Conservation (phyloP, 2,888 invertebrate genomes). For the Hartigia nigra region DNA sequence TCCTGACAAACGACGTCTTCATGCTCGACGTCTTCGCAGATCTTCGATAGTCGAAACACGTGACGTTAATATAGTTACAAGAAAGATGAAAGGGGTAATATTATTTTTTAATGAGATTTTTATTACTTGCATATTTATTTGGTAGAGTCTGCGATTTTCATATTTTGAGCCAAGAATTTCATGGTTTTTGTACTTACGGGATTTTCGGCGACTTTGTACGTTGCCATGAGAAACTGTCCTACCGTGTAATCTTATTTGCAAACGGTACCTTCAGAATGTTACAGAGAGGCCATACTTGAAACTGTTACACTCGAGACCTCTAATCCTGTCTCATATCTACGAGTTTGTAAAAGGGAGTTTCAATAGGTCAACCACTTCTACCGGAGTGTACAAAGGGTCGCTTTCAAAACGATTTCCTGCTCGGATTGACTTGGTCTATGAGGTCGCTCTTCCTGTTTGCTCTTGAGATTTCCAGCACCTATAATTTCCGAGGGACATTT, state of each 20-base stretch:
- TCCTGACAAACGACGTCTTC: slow-evolving; percentile 27
- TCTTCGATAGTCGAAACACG: not conserved
- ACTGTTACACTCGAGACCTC: slow-evolving; percentile 30
- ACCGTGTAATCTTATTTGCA: slow-evolving; percentile 60
- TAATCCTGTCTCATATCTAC: not conserved
- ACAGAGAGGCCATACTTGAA: slow-evolving; percentile 11
- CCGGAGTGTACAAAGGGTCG: slow-evolving; percentile 31
- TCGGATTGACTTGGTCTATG: slow-evolving; percentile 53
- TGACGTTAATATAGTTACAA: not conserved
- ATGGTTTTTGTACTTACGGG: not conserved
- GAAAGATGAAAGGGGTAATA: not conserved
- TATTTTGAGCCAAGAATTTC: not conserved
- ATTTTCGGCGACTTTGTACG: not conserved
- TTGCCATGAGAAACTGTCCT: slow-evolving; percentile 11
- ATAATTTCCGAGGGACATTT: slow-evolving; percentile 52
- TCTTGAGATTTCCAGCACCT: slow-evolving; percentile 63
- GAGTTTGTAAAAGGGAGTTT: slow-evolving; percentile 23
- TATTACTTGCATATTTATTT: not conserved
- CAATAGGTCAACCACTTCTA: slow-evolving; percentile 57
- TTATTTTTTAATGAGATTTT: not conserved
- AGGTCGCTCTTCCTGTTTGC: slow-evolving; percentile 58
- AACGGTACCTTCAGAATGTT: slow-evolving; percentile 36
- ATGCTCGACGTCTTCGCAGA: slow-evolving; percentile 15
- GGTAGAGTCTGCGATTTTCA: not conserved
- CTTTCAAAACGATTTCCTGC: slow-evolving; percentile 58